phyloP scores from a whole-genome alignment of 2,888 invertebrate species.

The Megastigmus dorsalis region DNA sequence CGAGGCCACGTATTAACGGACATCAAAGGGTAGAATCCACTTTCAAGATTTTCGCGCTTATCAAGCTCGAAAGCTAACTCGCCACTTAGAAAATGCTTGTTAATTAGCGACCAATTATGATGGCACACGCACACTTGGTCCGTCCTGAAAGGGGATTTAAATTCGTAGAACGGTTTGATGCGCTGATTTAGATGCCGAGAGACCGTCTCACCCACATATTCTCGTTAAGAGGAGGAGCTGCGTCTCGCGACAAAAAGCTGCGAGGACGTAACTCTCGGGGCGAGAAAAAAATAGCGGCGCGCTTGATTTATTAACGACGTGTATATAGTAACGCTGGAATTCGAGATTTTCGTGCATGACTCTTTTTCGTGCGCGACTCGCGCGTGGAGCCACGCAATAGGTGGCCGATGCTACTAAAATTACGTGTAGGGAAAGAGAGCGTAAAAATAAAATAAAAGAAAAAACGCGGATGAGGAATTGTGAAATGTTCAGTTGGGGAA shows the following conservation, averaged over 20 bases:
- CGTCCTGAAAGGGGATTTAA: too few species aligned
- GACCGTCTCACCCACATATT: constrained; percentile 47
- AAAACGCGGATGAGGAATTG: too few species aligned
- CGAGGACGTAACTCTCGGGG: neutral
- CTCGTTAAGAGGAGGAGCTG: too few species aligned
- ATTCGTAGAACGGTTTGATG: too few species aligned
- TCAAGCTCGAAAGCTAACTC: too few species aligned
- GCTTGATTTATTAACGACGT: constrained; percentile 5
- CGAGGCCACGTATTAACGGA: too few species aligned
- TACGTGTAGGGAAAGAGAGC: constrained; percentile 9
- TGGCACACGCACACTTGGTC: too few species aligned
- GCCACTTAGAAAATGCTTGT: too few species aligned
- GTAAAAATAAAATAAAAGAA: constrained; percentile 19
- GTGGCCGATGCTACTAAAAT: constrained; percentile 20
- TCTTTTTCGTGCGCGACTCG: neutral
- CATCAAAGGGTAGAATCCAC: too few species aligned
- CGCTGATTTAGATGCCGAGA: constrained; percentile 13
- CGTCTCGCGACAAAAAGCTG: constrained; percentile 20
- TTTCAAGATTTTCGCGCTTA: too few species aligned
- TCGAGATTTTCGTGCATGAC: constrained; percentile 10
- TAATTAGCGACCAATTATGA: too few species aligned
- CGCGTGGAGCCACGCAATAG: neutral
- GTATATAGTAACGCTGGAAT: constrained; percentile 30
- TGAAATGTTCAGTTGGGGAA: too few species aligned
- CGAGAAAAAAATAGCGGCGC: constrained; percentile 9